phyloP scores from a whole-genome alignment of 1,140 invertebrate species.

The Octopus sinensis region DNA sequence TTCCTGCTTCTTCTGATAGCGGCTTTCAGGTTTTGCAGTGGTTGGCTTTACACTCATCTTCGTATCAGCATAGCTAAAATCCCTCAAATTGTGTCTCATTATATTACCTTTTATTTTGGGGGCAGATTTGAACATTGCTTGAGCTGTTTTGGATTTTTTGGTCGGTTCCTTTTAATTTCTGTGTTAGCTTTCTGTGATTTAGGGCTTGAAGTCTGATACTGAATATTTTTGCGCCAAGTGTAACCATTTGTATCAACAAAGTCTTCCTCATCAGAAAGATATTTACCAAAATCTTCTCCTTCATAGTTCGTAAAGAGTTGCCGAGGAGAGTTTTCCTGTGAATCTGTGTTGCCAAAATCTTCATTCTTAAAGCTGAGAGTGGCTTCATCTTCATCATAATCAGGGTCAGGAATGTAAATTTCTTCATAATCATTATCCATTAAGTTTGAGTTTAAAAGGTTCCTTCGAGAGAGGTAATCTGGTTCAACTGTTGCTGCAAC shows the following conservation, averaged over 20 bases:
- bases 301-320: constrained; percentile 24
- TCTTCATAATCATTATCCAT: constrained; percentile 7
- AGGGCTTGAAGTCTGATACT: not conserved
- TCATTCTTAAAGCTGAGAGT: constrained; percentile 25
- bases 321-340: not conserved
- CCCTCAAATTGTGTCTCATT: constrained; percentile 12
- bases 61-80: constrained; percentile 30
- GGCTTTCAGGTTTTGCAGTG: not conserved
- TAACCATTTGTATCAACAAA: not conserved
- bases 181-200: constrained; percentile 17
- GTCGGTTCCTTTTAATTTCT: constrained; percentile 18
- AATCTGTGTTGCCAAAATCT: not conserved
- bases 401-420: constrained; percentile 25
- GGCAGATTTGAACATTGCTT: constrained; percentile 3
- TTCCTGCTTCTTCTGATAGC: not conserved
- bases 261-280: constrained; percentile 24
- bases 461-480: not conserved
- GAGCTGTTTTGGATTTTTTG: not conserved
- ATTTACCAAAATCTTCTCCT: constrained; percentile 27
- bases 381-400: constrained; percentile 31
- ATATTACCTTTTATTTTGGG: not conserved
- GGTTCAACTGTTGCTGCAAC: not conserved
- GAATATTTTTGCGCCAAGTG: not conserved
- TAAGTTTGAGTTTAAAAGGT: not conserved
- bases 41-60: constrained; percentile 20